Conservation (phyloP, 2,113 vertebrate genomes). For the Pipra filicauda region DNA sequence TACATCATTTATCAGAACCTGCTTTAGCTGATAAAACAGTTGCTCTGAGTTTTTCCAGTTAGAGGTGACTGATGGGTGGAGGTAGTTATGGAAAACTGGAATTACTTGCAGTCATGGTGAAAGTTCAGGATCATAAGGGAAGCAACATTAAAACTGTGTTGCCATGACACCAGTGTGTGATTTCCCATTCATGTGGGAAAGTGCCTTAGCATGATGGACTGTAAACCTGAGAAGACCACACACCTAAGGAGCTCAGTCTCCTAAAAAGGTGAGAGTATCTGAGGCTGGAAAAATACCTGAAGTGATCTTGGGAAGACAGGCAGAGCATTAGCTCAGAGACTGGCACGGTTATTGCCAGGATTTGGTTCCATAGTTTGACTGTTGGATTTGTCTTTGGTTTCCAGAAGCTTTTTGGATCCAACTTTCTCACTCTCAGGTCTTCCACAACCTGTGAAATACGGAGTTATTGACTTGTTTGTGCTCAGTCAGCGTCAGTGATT, state of each 20-base stretch:
- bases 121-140: neutral
- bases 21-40: neutral
- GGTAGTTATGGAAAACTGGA: neutral
- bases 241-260: neutral
- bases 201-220: neutral
- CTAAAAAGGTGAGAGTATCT: neutral
- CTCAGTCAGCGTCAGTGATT: neutral
- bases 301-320: neutral
- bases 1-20: neutral
- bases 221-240: neutral
- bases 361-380: neutral
- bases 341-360: neutral
- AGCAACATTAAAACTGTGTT: neutral
- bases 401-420: neutral
- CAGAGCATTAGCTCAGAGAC: neutral
- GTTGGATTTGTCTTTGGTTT: neutral
- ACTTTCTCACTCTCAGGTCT: neutral
- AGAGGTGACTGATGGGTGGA: neutral
- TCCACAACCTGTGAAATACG: neutral
- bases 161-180: neutral
- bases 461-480: neutral
- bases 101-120: neutral
- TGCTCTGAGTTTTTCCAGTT: neutral
- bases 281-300: neutral
- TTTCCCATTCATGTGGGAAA: neutral